Evolutionary conservation across 2,888 invertebrate genomes (phyloP).

Genomic region (Pristionchus entomophagus): DNA sequence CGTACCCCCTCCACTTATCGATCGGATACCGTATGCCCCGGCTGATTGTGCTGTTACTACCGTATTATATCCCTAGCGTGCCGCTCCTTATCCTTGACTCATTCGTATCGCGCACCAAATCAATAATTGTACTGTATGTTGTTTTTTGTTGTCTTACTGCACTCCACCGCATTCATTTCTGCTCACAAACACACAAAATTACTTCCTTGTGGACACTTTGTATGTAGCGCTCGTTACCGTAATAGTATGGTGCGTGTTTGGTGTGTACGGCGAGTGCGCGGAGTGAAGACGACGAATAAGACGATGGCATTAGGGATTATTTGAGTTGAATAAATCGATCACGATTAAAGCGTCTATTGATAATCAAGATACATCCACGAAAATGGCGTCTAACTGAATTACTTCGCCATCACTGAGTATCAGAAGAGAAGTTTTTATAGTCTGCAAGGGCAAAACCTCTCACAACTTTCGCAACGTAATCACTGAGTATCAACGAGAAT

Average conservation of each 20-base stretch:
- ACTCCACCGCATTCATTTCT: not conserved
- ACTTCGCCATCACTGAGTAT: no score
- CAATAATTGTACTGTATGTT: no score
- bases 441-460: no score
- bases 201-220: not conserved
- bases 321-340: not conserved
- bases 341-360: not conserved
- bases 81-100: no score
- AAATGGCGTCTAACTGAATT: not conserved
- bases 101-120: not conserved
- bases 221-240: no score
- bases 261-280: not conserved
- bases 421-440: no score
- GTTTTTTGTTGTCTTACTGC: no score
- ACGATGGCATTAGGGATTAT: no score
- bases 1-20: not conserved
- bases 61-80: not conserved
- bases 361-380: not conserved
- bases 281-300: slow-evolving; percentile 8
- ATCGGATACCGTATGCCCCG: not conserved
- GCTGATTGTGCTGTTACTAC: not conserved
- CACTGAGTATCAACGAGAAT: no score
- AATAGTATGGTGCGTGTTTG: not conserved
- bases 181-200: not conserved
- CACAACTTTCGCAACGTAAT: no score